Evolutionary conservation across 1,140 invertebrate genomes (phyloP).

Genomic region (Trachelipus rathkii): DNA sequence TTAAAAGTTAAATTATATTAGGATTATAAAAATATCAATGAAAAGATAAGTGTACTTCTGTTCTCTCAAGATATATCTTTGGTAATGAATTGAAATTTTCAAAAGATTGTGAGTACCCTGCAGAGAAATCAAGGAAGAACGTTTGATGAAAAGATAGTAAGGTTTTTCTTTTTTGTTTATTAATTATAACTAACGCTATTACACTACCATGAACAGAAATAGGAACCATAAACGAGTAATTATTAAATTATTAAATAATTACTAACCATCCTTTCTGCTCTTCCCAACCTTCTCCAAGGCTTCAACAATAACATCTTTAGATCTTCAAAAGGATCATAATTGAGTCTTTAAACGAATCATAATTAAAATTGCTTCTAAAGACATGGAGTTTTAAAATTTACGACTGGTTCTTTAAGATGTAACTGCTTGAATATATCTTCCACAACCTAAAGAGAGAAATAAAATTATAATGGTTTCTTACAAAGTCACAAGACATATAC

Average conservation of each 20-base stretch:
- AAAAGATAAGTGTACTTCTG: no score
- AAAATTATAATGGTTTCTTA: slow-evolving; percentile 14
- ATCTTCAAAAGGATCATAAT: no score
- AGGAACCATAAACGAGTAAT: not conserved
- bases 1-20: no score
- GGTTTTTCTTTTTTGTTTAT: no score
- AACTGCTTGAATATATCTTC: slow-evolving; percentile 59
- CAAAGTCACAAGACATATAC: no score
- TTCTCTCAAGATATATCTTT: no score
- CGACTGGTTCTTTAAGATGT: slow-evolving; percentile 55
- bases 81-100: no score
- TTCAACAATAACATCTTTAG: slow-evolving; percentile 72
- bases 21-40: no score
- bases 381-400: slow-evolving; percentile 59
- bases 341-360: slow-evolving; percentile 74
- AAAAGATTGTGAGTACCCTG: no score
- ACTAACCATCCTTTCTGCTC: slow-evolving; percentile 41
- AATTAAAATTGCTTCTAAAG: slow-evolving; percentile 66
- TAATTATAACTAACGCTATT: not conserved
- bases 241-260: not conserved
- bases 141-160: no score
- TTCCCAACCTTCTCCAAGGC: slow-evolving; percentile 54
- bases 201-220: not conserved
- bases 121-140: no score
- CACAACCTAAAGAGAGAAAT: slow-evolving; percentile 52